These are phyloP conservation scores for Eolophus roseicapilla DNA, from an alignment of 2,113 vertebrate species.

Conservation along the genomic window DNA sequence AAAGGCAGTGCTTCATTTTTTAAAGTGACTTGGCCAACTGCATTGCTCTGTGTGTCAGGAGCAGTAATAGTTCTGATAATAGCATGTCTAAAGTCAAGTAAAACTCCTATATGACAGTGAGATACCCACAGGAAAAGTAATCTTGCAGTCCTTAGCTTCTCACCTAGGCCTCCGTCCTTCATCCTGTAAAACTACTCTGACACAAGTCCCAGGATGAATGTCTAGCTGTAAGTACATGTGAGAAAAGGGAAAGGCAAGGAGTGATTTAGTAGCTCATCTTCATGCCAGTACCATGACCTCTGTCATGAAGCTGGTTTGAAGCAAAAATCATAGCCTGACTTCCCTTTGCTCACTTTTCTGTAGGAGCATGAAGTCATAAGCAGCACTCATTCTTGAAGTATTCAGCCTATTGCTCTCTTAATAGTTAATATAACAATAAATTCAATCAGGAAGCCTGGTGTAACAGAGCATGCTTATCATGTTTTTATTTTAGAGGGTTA, in stretches of 20 bases:
- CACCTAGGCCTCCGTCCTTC: neutral
- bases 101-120: neutral
- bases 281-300: neutral
- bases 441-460: neutral
- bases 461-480: neutral
- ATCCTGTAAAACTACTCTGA: conserved; percentile 17
- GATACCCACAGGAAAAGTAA: neutral
- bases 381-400: neutral
- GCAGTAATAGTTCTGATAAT: neutral
- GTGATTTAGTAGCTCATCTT: conserved; percentile 19
- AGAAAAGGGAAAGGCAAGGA: conserved; percentile 9
- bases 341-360: neutral
- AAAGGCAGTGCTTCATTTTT: neutral
- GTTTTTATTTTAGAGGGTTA: neutral
- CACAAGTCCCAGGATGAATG: neutral
- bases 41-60: neutral
- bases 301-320: neutral
- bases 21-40: neutral
- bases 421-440: neutral
- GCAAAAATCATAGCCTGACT: conserved; percentile 12
- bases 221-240: conserved; percentile 8
- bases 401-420: neutral
- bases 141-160: neutral
- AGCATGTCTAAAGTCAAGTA: neutral
- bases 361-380: neutral